A percentile compares a stretch with the other conserved stretches of the same genome.
These are phyloP conservation scores for Colletes collaris DNA, from an alignment of 2,888 invertebrate species.

Conservation along the genomic window DNA sequence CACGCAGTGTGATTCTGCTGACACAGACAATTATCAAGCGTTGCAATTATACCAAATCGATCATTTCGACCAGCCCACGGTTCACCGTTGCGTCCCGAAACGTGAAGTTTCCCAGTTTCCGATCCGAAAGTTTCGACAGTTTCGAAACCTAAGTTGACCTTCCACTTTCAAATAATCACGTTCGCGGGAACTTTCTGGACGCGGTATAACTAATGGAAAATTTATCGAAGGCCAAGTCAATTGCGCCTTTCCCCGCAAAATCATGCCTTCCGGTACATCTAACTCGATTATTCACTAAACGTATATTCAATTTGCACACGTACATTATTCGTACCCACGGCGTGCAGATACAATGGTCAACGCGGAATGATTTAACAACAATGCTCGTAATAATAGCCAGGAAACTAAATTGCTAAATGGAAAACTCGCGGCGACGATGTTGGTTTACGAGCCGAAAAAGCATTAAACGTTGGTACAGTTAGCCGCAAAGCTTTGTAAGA, in stretches of 20 bases:
- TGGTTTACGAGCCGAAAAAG: neutral
- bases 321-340: neutral
- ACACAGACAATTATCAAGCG: conserved; percentile 59
- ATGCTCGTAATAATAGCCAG: too few relatives aligned
- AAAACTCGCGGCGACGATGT: conserved; percentile 7
- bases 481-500: conserved; percentile 37
- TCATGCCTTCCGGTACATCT: neutral
- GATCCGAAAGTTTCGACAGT: conserved; percentile 33
- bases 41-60: conserved; percentile 64
- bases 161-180: conserved; percentile 25
- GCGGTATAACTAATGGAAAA: conserved; percentile 18
- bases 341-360: neutral
- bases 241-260: conserved; percentile 1
- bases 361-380: neutral
- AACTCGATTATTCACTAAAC: neutral
- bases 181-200: conserved; percentile 24
- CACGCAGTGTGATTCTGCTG: conserved; percentile 59
- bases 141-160: conserved; percentile 31
- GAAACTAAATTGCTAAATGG: neutral
- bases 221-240: neutral
- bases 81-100: conserved; percentile 31
- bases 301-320: neutral
- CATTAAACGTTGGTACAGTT: conserved; percentile 10
- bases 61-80: conserved; percentile 51
- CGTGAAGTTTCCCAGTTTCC: conserved; percentile 27